Evolutionary conservation across 2,113 vertebrate species (phyloP), one percentile per base, ranked within the genome.

Genomic region (Pseudorasbora parva): DNA sequence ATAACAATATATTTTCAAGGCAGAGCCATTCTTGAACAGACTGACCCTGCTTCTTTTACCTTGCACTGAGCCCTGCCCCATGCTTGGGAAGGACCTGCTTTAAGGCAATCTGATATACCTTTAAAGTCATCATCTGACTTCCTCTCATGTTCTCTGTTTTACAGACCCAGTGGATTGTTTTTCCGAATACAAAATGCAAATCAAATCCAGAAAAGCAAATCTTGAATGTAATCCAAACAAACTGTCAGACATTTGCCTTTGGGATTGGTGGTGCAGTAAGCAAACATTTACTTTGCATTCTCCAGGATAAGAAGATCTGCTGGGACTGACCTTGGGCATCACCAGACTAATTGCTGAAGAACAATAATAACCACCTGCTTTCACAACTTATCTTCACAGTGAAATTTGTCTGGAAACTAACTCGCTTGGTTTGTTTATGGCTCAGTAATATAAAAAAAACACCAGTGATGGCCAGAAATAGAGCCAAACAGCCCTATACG

Each of bases 201-300:
- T 19, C 19, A 19, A 47, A 68, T 51, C 25, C 19, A 11, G 17
- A 14, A 49, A 81, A 68, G 9, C 25, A 51, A 81, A 81, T 69
- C 1, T 51, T 71, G 19, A 71, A 66, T 37, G 5, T 37, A 10
- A 43, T 41, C 47, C 27, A 81, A 81, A 81, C 27, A 68, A 81
- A 33, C n/a, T 54, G 43, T 8, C 14, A 41, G 17, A 62, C 10
- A 78, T 78, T 60, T 60, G 21, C 54, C 30, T 62, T 54, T 54
- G 27, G 2, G 23, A 33, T 19, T 2, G 1, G 62, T 43, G 4
- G 37, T n/a, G 10, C 33, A 21, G 19, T 43, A 43, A 69, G 64
- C 3, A 69, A n/a, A 69, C 66, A 21, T 23, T 3, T 57, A 23
- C 56, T 23, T 7, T n/a, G 8, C n/a, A 19, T 66, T 17, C 2